Percentiles rank a stretch among this genome's conserved stretches.
Conservation (phyloP, 2,113 vertebrate species). For the Chaetodon trifascialis region DNA sequence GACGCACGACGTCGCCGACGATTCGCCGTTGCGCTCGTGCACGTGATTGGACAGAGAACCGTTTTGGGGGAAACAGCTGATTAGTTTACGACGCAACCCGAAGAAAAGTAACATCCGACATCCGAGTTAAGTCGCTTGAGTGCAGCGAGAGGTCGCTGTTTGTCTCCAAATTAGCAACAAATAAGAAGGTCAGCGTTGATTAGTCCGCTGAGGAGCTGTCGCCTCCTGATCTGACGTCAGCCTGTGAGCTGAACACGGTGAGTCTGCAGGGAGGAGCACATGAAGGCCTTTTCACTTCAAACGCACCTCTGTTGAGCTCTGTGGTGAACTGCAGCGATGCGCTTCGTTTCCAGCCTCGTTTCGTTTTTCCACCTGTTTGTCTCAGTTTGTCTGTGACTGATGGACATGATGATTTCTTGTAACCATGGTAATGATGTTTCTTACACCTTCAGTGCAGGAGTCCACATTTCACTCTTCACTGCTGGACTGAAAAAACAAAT, state of each 20-base stretch:
- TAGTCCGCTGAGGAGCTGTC: background rate
- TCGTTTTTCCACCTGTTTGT: background rate
- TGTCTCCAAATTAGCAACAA: background rate
- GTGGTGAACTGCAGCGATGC: background rate
- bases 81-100: background rate
- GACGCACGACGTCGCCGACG: slow-evolving; percentile 16
- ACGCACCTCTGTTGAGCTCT: background rate
- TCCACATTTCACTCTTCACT: background rate
- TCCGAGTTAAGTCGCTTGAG: background rate
- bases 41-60: slow-evolving; percentile 13
- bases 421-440: slow-evolving; percentile 56
- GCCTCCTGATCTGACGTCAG: background rate
- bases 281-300: background rate
- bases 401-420: slow-evolving; percentile 10
- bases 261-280: slow-evolving; percentile 23
- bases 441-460: background rate
- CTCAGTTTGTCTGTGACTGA: background rate
- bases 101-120: background rate
- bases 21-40: background rate
- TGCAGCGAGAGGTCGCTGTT: slow-evolving; percentile 21
- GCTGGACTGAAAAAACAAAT: background rate
- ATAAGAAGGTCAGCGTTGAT: background rate
- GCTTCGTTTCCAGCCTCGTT: background rate
- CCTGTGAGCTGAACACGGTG: slow-evolving; percentile 16
- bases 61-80: slow-evolving; percentile 32